Conservation (phyloP, 2,797 vertebrate genomes). For the Telmatherina bonti region DNA sequence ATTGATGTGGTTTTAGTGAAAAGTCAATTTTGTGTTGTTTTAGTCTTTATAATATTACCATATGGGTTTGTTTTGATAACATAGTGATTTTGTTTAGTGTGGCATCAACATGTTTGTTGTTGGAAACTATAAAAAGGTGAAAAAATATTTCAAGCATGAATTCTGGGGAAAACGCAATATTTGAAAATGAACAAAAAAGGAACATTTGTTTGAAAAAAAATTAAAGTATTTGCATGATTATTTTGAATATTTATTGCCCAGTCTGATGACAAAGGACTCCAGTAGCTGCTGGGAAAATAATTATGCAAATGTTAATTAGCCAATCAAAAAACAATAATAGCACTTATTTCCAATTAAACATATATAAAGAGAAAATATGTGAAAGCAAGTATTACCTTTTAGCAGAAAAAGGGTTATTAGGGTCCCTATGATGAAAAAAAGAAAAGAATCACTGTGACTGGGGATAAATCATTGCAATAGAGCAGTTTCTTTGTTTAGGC, state of each 20-base stretch:
- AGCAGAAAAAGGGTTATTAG: conserved; percentile 39
- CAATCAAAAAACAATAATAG: conserved; percentile 77
- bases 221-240: conserved; percentile 10
- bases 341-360: conserved; percentile 48
- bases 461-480: conserved; percentile 65
- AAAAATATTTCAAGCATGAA: neutral
- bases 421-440: conserved; percentile 49
- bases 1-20: neutral
- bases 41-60: conserved; percentile 5
- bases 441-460: conserved; percentile 50
- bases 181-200: conserved; percentile 4
- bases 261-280: conserved; percentile 72
- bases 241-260: conserved; percentile 45
- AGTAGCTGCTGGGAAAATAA: conserved; percentile 70
- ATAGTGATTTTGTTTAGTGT: neutral
- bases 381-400: conserved; percentile 50
- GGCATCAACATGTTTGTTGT: neutral
- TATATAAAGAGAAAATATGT: conserved; percentile 48
- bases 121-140: neutral
- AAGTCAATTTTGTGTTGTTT: neutral
- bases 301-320: conserved; percentile 82
- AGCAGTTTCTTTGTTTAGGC: conserved; percentile 85
- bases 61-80: conserved; percentile 1
- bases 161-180: conserved; percentile 10
- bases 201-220: conserved; percentile 9